phyloP scores from a whole-genome alignment of 2,113 vertebrate genomes.

The Benitochromis conjunctus region DNA sequence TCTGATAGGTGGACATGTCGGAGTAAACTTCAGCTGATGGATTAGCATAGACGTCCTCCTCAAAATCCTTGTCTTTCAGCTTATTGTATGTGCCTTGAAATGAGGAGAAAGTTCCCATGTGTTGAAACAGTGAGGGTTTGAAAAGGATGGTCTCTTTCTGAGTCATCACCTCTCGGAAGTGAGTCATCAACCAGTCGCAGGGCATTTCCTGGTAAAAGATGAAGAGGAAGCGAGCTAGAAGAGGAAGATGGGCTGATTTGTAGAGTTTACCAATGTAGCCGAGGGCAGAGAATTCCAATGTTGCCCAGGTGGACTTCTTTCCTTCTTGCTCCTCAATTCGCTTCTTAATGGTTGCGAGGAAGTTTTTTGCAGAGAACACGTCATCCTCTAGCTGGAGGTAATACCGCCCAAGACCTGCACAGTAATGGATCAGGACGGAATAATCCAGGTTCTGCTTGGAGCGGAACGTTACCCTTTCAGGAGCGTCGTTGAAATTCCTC shows the following conservation, averaged over 20 bases:
- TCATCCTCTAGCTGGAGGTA: conserved; percentile 87
- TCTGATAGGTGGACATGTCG: conserved; percentile 58
- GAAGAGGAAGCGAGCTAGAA: conserved; percentile 78
- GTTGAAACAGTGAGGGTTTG: conserved; percentile 82
- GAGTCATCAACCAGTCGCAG: conserved; percentile 79
- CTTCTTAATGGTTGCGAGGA: conserved; percentile 71
- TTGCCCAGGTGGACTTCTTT: conserved; percentile 73
- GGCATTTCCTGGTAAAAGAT: conserved; percentile 87
- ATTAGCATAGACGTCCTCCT: conserved; percentile 66
- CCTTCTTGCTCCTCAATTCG: conserved; percentile 50
- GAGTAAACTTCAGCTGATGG: conserved; percentile 71
- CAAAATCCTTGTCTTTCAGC: conserved; percentile 75
- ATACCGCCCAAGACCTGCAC: conserved; percentile 75
- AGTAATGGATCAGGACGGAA: conserved; percentile 80
- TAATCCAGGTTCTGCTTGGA: conserved; percentile 86
- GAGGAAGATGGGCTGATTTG: conserved; percentile 73
- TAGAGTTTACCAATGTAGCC: conserved; percentile 87
- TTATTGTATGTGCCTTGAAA: conserved; percentile 71
- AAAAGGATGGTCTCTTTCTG: conserved; percentile 77
- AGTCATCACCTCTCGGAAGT: conserved; percentile 77
- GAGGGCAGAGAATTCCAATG: conserved; percentile 84
- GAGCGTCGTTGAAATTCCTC: conserved; percentile 69
- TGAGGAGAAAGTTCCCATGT: conserved; percentile 75
- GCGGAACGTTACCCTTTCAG: conserved; percentile 76
- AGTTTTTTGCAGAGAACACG: conserved; percentile 67